These are phyloP conservation scores for Philonicus albiceps DNA, from an alignment of 2,888 invertebrate genomes.

Conservation along the genomic window DNA sequence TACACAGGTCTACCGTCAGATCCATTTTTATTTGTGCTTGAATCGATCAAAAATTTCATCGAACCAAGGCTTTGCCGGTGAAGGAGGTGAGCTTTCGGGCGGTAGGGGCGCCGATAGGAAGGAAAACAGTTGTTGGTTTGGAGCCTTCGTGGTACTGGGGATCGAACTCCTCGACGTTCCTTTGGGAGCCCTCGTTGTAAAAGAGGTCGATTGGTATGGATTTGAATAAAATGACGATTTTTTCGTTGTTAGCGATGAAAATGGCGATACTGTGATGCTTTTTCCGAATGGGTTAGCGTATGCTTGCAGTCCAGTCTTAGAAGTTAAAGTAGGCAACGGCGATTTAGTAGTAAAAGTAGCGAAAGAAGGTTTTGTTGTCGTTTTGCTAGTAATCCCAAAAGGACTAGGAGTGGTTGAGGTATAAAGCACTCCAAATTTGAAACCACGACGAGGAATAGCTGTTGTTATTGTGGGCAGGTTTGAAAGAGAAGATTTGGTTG, in stretches of 20 bases:
- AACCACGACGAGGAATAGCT: neutral
- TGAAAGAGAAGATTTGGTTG: neutral
- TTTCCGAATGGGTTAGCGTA: neutral
- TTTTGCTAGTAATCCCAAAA: neutral
- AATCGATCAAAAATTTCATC: slow-evolving; percentile 24
- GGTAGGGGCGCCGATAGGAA: neutral
- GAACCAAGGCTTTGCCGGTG: neutral
- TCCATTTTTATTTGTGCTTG: slow-evolving; percentile 1
- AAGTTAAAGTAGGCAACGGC: neutral
- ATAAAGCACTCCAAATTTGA: neutral
- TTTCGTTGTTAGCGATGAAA: neutral
- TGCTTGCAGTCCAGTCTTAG: neutral
- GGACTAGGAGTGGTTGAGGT: neutral
- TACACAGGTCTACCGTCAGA: neutral
- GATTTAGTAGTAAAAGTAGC: neutral
- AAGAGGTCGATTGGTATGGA: neutral
- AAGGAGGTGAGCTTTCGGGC: neutral
- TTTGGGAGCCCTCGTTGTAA: neutral
- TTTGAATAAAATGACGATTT: neutral
- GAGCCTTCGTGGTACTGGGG: neutral
- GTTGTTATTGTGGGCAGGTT: neutral
- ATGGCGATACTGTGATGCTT: neutral
- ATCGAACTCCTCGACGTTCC: neutral
- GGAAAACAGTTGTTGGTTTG: neutral
- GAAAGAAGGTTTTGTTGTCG: neutral